These are phyloP conservation scores for Drosophila albomicans DNA, from an alignment of 1,140 invertebrate species.

Conservation along the genomic window DNA sequence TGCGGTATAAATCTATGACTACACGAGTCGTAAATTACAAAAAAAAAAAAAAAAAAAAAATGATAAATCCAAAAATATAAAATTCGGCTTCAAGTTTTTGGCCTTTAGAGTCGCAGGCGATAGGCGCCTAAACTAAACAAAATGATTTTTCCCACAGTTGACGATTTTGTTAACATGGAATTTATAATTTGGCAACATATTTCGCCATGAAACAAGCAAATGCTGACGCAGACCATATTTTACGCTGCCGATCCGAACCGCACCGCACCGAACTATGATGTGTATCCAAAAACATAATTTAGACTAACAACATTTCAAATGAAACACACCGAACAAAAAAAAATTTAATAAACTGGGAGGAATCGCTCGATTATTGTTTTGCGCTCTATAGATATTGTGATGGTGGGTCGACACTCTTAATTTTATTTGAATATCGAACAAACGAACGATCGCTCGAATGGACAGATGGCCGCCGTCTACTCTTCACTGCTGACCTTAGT, in stretches of 20 bases:
- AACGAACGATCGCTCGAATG: not conserved
- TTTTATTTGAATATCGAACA: conserved; percentile 61
- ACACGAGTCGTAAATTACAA: conserved; percentile 12
- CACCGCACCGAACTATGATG: not conserved
- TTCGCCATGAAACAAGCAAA: conserved; percentile 68
- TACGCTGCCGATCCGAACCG: conserved; percentile 20
- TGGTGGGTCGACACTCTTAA: conserved; percentile 64
- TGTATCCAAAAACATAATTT: conserved; percentile 53
- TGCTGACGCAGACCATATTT: conserved; percentile 65
- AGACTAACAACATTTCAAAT: conserved; percentile 50
- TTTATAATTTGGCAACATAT: conserved; percentile 81
- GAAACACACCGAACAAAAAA: conserved; percentile 19
- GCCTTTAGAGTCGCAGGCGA: conserved; percentile 1
- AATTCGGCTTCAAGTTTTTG: conserved; percentile 12
- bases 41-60: not conserved
- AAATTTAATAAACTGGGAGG: conserved; percentile 60
- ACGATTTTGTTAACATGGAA: conserved; percentile 81
- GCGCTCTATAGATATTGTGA: conserved; percentile 45
- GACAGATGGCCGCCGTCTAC: conserved; percentile 20
- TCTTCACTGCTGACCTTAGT: conserved; percentile 35
- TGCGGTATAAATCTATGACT: not conserved
- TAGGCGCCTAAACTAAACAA: conserved; percentile 26
- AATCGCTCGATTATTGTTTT: conserved; percentile 27
- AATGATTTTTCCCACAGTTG: conserved; percentile 73
- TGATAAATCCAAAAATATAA: not conserved